A percentile compares a stretch with the other conserved stretches of the same genome.
Conservation (phyloP, 2,113 vertebrate species). For the Chroicocephalus ridibundus region DNA sequence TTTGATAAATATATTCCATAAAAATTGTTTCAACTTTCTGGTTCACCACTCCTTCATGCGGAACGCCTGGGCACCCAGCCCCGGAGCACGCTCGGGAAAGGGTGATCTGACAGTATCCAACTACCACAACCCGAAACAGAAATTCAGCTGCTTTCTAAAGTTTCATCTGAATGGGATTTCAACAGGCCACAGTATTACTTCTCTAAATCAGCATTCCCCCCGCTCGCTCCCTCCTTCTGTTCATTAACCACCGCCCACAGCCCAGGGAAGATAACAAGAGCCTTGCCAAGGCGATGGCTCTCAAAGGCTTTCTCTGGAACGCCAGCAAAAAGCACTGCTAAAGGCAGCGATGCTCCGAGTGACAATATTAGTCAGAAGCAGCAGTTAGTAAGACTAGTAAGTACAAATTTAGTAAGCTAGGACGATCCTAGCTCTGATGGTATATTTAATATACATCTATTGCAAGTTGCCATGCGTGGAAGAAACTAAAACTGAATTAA, state of each 20-base stretch:
- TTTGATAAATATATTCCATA: background rate
- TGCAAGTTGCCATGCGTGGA: background rate
- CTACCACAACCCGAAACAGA: background rate
- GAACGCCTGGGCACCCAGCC: background rate
- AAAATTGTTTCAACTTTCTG: no score
- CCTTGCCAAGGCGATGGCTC: conserved; percentile 2
- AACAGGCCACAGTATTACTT: background rate
- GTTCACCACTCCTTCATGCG: background rate
- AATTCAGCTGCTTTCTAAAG: background rate
- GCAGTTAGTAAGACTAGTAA: background rate
- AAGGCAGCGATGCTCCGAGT: background rate
- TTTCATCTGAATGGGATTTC: conserved; percentile 6
- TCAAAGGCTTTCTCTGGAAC: background rate
- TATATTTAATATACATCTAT: background rate
- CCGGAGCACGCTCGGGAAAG: background rate
- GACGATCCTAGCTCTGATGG: background rate
- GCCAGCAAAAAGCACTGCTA: background rate
- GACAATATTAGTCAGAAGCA: background rate
- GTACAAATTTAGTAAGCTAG: background rate
- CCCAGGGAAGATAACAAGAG: background rate
- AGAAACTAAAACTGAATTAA: background rate
- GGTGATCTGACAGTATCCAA: background rate
- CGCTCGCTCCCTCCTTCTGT: background rate
- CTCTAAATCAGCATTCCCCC: background rate
- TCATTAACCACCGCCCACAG: conserved; percentile 17